Percentiles rank a stretch among this genome's conserved stretches.
These are phyloP conservation scores for Sepiola atlantica DNA, from an alignment of 2,888 invertebrate species.

Conservation along the genomic window DNA sequence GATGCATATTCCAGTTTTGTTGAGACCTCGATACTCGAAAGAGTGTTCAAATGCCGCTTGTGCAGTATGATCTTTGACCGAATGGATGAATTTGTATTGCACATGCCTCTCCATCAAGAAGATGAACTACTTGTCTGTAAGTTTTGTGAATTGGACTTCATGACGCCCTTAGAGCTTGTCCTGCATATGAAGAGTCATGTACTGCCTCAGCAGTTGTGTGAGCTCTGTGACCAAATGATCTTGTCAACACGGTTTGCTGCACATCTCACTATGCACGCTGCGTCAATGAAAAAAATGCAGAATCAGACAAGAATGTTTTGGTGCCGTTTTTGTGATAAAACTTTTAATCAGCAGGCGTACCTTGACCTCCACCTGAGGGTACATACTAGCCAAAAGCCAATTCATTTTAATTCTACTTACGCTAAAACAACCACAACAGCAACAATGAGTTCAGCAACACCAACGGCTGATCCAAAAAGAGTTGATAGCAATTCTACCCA, in stretches of 20 bases:
- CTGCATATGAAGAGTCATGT: constrained; percentile 4
- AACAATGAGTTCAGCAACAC: background rate
- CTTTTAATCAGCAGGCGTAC: constrained; percentile 2
- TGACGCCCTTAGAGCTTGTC: constrained; percentile 32
- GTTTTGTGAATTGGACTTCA: constrained; percentile 38
- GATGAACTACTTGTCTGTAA: constrained; percentile 37
- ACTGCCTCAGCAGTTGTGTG: constrained; percentile 9
- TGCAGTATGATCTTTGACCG: background rate
- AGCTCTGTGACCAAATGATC: constrained; percentile 40
- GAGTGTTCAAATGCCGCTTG: constrained; percentile 6
- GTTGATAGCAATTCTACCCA: background rate
- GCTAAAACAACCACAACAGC: background rate
- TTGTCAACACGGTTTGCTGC: background rate
- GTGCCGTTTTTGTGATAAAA: constrained; percentile 41
- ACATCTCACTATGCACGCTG: background rate
- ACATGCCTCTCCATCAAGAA: constrained; percentile 34
- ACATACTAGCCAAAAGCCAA: background rate
- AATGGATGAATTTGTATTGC: background rate
- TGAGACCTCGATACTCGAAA: background rate
- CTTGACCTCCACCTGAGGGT: constrained; percentile 34
- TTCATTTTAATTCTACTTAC: background rate
- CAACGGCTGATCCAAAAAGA: background rate
- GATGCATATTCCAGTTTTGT: background rate
- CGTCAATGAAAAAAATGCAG: background rate
- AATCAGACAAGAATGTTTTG: background rate